Evolutionary conservation across 2,888 invertebrate species (phyloP).

Genomic region (Hymenopus coronatus): DNA sequence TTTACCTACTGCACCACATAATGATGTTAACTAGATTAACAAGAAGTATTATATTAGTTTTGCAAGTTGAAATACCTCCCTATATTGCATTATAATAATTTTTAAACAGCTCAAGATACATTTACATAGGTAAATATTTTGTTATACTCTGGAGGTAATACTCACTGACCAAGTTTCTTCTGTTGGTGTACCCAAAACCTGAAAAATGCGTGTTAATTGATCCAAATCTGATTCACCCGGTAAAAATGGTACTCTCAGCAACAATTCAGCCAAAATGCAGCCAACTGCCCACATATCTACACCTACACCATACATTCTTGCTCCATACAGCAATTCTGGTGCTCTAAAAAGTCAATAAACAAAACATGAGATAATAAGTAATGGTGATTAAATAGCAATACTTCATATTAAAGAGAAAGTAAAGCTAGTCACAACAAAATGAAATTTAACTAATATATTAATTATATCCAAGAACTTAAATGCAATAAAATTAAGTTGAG

Average conservation of each 20-base stretch:
- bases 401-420: neutral
- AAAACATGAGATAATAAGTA: neutral
- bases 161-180: constrained; percentile 88
- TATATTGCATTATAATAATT: no score
- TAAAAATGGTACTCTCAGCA: constrained; percentile 87
- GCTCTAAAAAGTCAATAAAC: constrained; percentile 52
- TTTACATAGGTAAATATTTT: no score
- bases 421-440: neutral
- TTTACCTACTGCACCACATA: no score
- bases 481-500: no score
- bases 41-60: no score
- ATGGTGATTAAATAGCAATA: neutral
- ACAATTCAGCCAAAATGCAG: constrained; percentile 93
- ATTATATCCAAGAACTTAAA: no score
- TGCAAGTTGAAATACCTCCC: no score
- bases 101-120: neutral
- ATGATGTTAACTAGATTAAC: no score
- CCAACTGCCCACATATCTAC: constrained; percentile 99
- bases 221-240: constrained; percentile 97
- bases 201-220: constrained; percentile 92
- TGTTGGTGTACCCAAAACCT: constrained; percentile 87
- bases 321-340: constrained; percentile 94
- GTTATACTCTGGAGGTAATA: constrained; percentile 31
- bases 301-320: constrained; percentile 89
- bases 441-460: neutral